Base-by-base conservation (phyloP, 2,888 invertebrate species). In the Thymelicus acteon region DNA sequence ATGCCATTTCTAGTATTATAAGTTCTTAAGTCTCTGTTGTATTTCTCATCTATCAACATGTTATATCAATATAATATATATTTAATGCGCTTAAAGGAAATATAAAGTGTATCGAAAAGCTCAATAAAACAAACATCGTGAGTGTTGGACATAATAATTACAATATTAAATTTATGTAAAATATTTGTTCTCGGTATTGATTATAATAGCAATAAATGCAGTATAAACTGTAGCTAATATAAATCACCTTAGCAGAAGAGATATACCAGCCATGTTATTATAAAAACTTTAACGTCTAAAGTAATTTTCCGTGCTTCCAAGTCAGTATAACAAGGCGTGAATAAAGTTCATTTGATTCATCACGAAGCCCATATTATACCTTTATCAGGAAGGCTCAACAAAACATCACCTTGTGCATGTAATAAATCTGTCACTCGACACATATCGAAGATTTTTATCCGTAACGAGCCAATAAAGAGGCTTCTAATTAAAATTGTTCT, bases 381-480 rank as follows among this genome's bases (percentile, higher is more conserved):
- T 71, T 68, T 67, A 75, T 71, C 84, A 86, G 90, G 90, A 91
- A 90, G 89, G 83, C 71, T 74, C 72, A 77, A 78, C 83, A 84
- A 86, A 85, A 80, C 85, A 85, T 86, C 85, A 85, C 89, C 86
- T 89, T 88, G 88, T 87, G 78, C 79, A 73, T 78, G 83, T 84
- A 89, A 89, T 91, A 91, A 92, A 91, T 91, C 90, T 90, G 89
- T 90, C 91, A 86, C 86, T 86, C 81, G 81, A 82, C 84, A 85
- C 82, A 83, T 87, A 87, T 87, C 87, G 84, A 85, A 85, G 84
- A 88, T 87, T 83, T 84, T 79, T 84, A 82, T 83, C 85, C 85
- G 85, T 86, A 88, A 87, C 84, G 81, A 87, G 82, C 87, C 86
- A 88, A 89, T 89, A 89, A 88, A 85, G 83, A 86, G 81, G 81